Conservation (phyloP, 2,888 invertebrate species). For the Lysandra coridon region DNA sequence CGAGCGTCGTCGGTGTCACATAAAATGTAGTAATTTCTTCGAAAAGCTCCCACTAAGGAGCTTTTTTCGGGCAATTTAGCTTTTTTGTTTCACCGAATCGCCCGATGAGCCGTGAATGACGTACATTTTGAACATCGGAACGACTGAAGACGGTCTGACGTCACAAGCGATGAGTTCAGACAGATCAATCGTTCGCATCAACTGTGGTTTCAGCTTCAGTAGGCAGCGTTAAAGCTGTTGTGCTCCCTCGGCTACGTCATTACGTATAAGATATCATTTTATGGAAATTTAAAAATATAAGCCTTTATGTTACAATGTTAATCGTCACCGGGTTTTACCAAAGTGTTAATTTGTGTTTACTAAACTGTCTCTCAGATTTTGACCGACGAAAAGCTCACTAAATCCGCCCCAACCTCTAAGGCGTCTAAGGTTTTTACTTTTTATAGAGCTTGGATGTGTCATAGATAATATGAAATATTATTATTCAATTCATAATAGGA, state of each 20-base stretch:
- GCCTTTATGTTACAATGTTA: not conserved
- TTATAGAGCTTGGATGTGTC: no score
- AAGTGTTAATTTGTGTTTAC: not conserved
- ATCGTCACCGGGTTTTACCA: not conserved
- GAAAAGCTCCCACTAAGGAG: slow-evolving; percentile 2
- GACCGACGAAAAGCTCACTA: no score
- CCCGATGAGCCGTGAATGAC: slow-evolving; percentile 24
- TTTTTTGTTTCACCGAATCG: slow-evolving; percentile 1
- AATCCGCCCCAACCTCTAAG: no score
- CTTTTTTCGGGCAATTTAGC: slow-evolving; percentile 9
- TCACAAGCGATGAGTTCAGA: slow-evolving; percentile 14
- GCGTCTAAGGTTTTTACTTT: no score
- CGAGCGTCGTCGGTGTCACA: not conserved
- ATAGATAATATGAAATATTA: no score
- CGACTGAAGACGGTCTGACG: slow-evolving; percentile 21
- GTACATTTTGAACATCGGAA: slow-evolving; percentile 8
- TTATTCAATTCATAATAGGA: no score
- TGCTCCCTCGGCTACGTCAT: slow-evolving; percentile 19
- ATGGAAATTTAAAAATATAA: not conserved
- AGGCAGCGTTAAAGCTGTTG: slow-evolving; percentile 2
- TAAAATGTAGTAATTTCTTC: slow-evolving; percentile 2
- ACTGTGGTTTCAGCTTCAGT: slow-evolving; percentile 13
- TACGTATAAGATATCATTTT: not conserved
- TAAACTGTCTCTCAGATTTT: no score
- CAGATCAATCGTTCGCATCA: slow-evolving; percentile 13